Evolutionary conservation across 2,113 vertebrate genomes (phyloP), one percentile per base, ranked within the genome.

Genomic region (Syrmaticus mikado): DNA sequence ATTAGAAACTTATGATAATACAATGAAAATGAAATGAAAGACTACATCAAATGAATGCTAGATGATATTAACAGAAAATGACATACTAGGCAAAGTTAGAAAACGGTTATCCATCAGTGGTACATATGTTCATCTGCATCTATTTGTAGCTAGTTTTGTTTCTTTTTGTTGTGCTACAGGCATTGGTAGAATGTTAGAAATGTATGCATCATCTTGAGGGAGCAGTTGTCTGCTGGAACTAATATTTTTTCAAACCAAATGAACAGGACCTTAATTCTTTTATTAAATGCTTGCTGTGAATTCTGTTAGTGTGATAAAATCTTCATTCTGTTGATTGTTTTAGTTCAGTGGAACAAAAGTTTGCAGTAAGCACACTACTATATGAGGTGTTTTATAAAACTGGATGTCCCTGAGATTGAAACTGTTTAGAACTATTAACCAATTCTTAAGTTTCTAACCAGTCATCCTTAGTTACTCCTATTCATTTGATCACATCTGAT

Each of bases 141-240:
- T 74, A 6, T 87, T 83, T 95, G 41, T 84, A 81, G 83, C 60
- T 53, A 57, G 17, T 61, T 92, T 45, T 88, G 32, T 85, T 82
- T 82, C n/a, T 58, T 94, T 82, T 91, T 61, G 65, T 24, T 85
- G 45, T 95, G 32, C 78, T 64, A 4, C 36, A 61, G 53, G 27
- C 38, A 16, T 76, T 72, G 85, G 46, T 87, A 43, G 83, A 87
- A 36, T 50, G 18, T 64, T 94, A 58, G 13, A 4, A 78, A 64
- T 52, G n/a, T 65, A 2, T 32, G 1, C 46, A 20, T 67, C 16
- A 8, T 61, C 43, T 58, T 8, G 50, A 45, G 22, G 38, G 41
- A 60, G 55, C 68, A 80, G 36, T 52, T 79, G 30, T 50, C 41
- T 68, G 11, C 17, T 71, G 48, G 36, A 82, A 30, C 27, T 60